Evolutionary conservation across 2,797 vertebrate species (phyloP), one percentile per base, ranked within the genome.

Genomic region (Pseudomugil tenellus): DNA sequence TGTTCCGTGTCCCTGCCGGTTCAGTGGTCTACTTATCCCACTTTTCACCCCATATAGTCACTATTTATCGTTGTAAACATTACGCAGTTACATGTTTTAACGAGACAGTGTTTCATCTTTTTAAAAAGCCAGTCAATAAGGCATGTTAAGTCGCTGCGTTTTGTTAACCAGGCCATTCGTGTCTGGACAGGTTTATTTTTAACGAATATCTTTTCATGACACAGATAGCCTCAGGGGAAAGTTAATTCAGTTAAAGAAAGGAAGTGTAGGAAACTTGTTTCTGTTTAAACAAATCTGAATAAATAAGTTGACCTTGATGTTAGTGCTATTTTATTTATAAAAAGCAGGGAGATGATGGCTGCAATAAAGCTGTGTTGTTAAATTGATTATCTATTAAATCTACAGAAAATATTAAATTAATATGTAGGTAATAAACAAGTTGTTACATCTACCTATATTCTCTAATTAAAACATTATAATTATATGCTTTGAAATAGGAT

Each of bases 251-350:
- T 23, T 53, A 16, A 19, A 64, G n/a, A 51, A 51, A 71, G 2
- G 31, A 56, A 43, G 14, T 3, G 54, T 4, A 41, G n/a, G 0
- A 26, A 29, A 52, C 53, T 39, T 41, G 3, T 39, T 68, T 74
- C 17, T 58, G 4, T 51, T 61, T 51, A 49, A 49, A n/a, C 41
- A 52, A 59, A 43, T 31, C n/a, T 17, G 13, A 66, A 29, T 62
- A 34, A 28, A 0, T 25, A 6, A 53, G 34, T 5, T 37, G 6
- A 49, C 4, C 2, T 11, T 55, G 1, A 70, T 37, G 31, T 12
- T 31, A 56, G 10, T 32, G 17, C 19, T 16, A 16, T 48, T 41
- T 58, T 60, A n/a, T 3, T 29, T 13, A 23, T 39, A 16, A 46
- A 19, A 9, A 29, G 31, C n/a, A 13, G 16, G 4, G 3, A 63